Percentiles rank a stretch among this genome's conserved stretches.
Conservation (phyloP, 2,113 vertebrate species). For the Trichomycterus rosablanca region DNA sequence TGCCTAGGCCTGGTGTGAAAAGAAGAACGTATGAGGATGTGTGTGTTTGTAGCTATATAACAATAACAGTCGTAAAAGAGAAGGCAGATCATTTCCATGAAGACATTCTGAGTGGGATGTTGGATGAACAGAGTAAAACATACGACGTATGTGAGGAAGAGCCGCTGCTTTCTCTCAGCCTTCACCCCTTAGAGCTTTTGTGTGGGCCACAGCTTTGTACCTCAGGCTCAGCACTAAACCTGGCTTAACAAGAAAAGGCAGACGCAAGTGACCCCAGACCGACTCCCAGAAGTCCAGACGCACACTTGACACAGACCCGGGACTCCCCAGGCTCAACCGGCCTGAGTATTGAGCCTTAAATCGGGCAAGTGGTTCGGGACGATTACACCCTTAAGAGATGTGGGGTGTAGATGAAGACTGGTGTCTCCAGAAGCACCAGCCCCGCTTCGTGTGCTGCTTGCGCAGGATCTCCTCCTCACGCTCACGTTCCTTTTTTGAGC, state of each 20-base stretch:
- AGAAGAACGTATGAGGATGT: slow-evolving; percentile 22
- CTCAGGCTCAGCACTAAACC: slow-evolving; percentile 4
- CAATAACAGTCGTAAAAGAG: slow-evolving; percentile 64
- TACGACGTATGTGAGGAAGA: slow-evolving; percentile 17
- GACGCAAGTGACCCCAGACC: slow-evolving; percentile 15
- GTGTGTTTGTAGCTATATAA: slow-evolving; percentile 39
- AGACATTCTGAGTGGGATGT: slow-evolving; percentile 18
- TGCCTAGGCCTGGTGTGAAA: slow-evolving; percentile 47
- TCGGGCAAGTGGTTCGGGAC: slow-evolving; percentile 6
- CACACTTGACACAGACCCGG: slow-evolving; percentile 46
- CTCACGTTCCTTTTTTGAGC: slow-evolving; percentile 78
- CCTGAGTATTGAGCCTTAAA: slow-evolving; percentile 34
- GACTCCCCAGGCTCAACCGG: slow-evolving; percentile 41
- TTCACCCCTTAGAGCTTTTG: slow-evolving; percentile 36
- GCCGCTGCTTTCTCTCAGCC: slow-evolving; percentile 4
- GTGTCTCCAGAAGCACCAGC: slow-evolving; percentile 86
- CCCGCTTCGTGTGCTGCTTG: slow-evolving; percentile 78
- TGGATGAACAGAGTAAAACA: slow-evolving; percentile 29
- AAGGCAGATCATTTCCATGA: slow-evolving; percentile 52
- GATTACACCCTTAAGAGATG: slow-evolving; percentile 60
- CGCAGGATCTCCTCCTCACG: slow-evolving; percentile 79
- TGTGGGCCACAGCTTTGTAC: slow-evolving; percentile 43
- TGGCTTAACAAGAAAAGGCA: slow-evolving; percentile 5
- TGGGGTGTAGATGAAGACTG: slow-evolving; percentile 67
- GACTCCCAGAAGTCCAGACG: slow-evolving; percentile 24